Percentiles rank a stretch among this genome's conserved stretches.
These are phyloP conservation scores for Tineola bisselliella DNA, from an alignment of 2,888 invertebrate genomes.

Conservation along the genomic window DNA sequence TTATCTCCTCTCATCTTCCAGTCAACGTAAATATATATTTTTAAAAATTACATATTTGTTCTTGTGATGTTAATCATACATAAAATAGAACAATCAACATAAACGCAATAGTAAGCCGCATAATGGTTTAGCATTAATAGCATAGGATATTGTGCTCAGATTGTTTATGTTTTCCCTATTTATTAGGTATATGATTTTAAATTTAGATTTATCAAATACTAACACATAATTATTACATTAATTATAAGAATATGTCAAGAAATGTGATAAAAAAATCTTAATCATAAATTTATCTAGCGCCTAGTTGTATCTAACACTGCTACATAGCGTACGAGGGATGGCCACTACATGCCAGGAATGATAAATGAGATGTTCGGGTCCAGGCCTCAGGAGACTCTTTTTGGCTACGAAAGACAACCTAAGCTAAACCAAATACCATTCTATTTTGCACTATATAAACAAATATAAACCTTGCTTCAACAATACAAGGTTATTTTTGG, in stretches of 20 bases:
- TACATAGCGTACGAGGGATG: slow-evolving; percentile 42
- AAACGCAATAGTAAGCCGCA: too few species aligned
- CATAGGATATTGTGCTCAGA: too few species aligned
- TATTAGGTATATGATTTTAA: too few species aligned
- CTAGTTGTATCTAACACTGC: background rate
- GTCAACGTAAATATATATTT: too few species aligned
- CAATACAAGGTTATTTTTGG: background rate
- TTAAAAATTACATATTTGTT: too few species aligned
- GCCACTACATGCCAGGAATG: slow-evolving; percentile 66
- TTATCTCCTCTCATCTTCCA: too few species aligned
- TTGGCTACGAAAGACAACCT: slow-evolving; percentile 37
- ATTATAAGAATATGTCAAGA: background rate
- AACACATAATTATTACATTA: too few species aligned
- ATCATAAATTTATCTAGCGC: background rate
- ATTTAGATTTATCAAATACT: too few species aligned
- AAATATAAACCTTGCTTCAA: background rate
- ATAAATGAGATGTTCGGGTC: slow-evolving; percentile 62
- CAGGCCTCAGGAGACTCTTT: slow-evolving; percentile 59
- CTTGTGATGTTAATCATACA: too few species aligned
- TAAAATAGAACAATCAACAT: too few species aligned
- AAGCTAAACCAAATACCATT: slow-evolving; percentile 13
- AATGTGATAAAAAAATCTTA: background rate
- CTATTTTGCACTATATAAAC: background rate
- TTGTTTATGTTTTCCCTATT: too few species aligned
- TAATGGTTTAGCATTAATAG: too few species aligned